Base-by-base conservation (phyloP, 2,113 vertebrate genomes). In the Alaudala cheleensis region DNA sequence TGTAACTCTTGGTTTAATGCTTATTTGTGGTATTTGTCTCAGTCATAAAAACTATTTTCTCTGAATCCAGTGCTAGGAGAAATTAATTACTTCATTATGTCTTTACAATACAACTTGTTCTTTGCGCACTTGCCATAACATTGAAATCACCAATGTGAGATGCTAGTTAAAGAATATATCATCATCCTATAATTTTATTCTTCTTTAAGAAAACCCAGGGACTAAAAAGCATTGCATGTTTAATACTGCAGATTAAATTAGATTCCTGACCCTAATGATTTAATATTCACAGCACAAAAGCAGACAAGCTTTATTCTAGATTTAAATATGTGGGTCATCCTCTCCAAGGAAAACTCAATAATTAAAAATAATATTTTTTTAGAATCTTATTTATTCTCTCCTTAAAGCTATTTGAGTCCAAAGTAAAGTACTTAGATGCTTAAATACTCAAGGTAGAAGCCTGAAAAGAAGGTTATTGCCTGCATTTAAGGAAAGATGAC, bases 291-390 rank as follows among this genome's bases (percentile, higher is more conserved):
- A 85, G 57, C 56, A 71, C 70, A 91, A 93, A 90, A 88, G n/a
- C 62, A 92, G 40, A 81, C 33, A 82, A 15, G 50, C 40, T 37
- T 71, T 72, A 81, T 11, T 82, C 76, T 71, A 78, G 70, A 85
- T 91, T 64, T 84, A 90, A 90, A 71, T 70, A 94, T 72, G 62
- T 89, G 70, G 91, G 61, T 81, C 73, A 66, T 61, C 39, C 45
- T 95, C 91, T 86, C 83, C 45, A 81, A 87, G 81, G 80, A 89
- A 97, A 95, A 84, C 42, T 50, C 49, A 65, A 5, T 74, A 90
- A 96, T 82, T 83, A 90, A 92, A 94, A 92, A 45, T 28, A 81
- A 4, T 66, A 28, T 34, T 57, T 66, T 82, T 80, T 33, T 12
- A 21, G 47, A 58, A 44, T 58, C 44, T 69, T 45, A 85, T 81